Conservation (phyloP, 2,113 vertebrate species). For the Micromys minutus region DNA sequence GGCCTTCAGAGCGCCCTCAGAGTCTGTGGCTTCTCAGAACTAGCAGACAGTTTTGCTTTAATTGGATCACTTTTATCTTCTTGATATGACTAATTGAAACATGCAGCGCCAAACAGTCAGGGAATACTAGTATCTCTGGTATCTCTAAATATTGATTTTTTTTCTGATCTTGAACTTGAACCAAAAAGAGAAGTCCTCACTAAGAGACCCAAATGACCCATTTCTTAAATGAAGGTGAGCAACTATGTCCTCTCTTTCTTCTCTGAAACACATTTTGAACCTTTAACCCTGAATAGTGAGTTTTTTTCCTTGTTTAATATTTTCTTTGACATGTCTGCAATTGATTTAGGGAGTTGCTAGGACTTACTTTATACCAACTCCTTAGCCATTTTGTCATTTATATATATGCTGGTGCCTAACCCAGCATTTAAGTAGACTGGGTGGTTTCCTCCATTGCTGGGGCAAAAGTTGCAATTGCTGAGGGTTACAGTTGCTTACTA, state of each 20-base stretch:
- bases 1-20: neutral
- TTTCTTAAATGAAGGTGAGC: neutral
- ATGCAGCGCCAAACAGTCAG: neutral
- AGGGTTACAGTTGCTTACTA: too few species aligned
- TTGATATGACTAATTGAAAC: constrained; percentile 25
- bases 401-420: neutral
- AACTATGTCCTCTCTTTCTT: neutral
- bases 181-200: neutral
- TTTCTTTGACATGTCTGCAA: constrained; percentile 20
- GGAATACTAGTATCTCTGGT: neutral
- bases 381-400: neutral
- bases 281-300: neutral
- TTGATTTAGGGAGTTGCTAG: neutral
- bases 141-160: neutral
- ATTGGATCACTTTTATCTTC: neutral
- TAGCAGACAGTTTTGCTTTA: neutral
- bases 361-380: neutral
- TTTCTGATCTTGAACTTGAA: neutral
- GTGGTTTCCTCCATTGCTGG: too few species aligned
- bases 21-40: neutral
- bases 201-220: neutral
- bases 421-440: too few species aligned
- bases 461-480: too few species aligned
- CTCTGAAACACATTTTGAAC: neutral
- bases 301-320: neutral